Evolutionary conservation across 2,888 invertebrate genomes (phyloP), one percentile per base, ranked within the genome.

Genomic region (Phalera bucephala): DNA sequence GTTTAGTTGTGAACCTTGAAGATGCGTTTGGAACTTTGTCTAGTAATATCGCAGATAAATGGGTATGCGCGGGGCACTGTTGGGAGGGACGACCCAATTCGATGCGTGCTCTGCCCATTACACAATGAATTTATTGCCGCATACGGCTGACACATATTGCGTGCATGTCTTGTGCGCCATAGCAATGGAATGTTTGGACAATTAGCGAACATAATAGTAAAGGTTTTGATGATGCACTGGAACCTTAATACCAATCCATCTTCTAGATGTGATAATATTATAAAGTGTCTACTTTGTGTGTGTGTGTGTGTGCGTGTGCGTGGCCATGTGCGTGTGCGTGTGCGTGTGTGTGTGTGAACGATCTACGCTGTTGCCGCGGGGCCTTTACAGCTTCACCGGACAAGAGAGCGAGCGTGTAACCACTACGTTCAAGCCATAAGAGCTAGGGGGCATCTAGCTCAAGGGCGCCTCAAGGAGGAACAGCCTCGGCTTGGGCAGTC

Each of bases 51-150:
- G 17, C 17, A 74, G 68, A 68, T 65, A 53, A 17, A 53, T 45
- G 21, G 52, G 48, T 70, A 70, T 75, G 80, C 75, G 82, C 82
- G 82, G 64, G 85, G 87, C 87, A 75, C 84, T 76, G 58, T 72
- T 54, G 85, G 86, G 84, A 84, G 87, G 76, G 77, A 75, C 81
- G 85, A 77, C 81, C 87, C 78, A 84, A 84, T 84, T 87, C 75
- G 71, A 74, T 76, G 68, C 76, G 75, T 70, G 70, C 71, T 69
- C 67, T 72, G 72, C 70, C 79, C 75, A 80, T 86, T 86, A 85
- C 80, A 84, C 84, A 84, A 86, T 86, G 80, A 85, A 85, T 87
- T 87, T 87, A 87, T 82, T 72, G 77, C 75, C 80, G 75, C 75
- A 79, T 80, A 68, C 76, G 64, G 64, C 72, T 78, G 83, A 79